phyloP scores from a whole-genome alignment of 2,888 invertebrate species.

The Matsumyia berberina region DNA sequence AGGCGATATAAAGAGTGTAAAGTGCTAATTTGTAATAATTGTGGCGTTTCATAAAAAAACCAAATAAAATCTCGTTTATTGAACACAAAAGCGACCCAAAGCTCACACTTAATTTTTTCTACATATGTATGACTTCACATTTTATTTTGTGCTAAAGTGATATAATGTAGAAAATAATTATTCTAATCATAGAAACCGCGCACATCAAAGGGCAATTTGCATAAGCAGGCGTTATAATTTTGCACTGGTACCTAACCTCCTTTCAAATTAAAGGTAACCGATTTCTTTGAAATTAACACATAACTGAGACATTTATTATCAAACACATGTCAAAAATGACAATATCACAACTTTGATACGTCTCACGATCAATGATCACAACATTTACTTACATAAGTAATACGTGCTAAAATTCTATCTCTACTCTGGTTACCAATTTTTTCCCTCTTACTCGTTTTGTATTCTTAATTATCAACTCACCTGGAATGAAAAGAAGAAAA shows the following conservation, averaged over 20 bases:
- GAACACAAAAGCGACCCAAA: too few species aligned
- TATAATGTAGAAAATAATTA: too few species aligned
- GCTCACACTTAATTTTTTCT: too few species aligned
- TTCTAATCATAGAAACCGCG: too few species aligned
- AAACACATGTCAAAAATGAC: conserved; percentile 12
- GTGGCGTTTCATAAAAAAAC: too few species aligned
- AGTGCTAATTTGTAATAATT: too few species aligned
- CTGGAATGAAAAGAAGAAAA: conserved; percentile 55
- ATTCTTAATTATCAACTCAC: conserved; percentile 55
- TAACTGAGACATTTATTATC: conserved; percentile 8
- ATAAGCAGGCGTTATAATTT: neutral
- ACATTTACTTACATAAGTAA: conserved; percentile 3
- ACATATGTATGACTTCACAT: too few species aligned
- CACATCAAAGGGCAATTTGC: neutral
- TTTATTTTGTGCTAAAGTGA: too few species aligned
- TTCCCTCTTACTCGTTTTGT: conserved; percentile 5
- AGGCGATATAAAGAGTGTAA: too few species aligned
- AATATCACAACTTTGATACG: conserved; percentile 4
- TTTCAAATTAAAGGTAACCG: neutral
- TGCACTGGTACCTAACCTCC: too few species aligned
- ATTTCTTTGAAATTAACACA: conserved; percentile 24
- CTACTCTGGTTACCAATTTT: conserved; percentile 28
- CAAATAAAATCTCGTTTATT: too few species aligned
- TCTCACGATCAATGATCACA: conserved; percentile 16
- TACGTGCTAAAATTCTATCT: conserved; percentile 18